Conservation (phyloP, 1,140 invertebrate species). For the Wiebesia pumilae region DNA sequence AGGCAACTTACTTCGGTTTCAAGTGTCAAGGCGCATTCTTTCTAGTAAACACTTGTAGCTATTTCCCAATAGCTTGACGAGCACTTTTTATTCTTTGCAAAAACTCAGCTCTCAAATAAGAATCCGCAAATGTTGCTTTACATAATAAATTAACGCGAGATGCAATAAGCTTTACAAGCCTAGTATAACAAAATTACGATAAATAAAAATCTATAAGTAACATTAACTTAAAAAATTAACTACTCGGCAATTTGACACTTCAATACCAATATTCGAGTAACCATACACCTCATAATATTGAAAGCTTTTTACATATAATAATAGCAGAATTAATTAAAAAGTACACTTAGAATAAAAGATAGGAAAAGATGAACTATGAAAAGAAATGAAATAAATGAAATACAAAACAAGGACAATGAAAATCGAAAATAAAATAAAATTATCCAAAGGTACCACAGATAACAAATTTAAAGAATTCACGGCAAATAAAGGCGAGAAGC, state of each 20-base stretch:
- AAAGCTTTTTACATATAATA: neutral
- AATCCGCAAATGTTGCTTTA: too few species aligned
- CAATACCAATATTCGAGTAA: neutral
- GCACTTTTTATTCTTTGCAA: too few species aligned
- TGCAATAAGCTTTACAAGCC: too few species aligned
- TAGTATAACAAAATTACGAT: too few species aligned
- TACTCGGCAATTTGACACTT: neutral
- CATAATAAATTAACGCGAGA: too few species aligned
- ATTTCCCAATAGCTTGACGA: neutral
- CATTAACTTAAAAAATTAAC: too few species aligned
- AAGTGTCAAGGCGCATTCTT: neutral
- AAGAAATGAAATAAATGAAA: too few species aligned
- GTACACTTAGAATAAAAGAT: too few species aligned
- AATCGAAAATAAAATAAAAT: neutral
- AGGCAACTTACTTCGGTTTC: neutral
- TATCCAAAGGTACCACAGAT: neutral
- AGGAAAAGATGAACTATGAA: neutral
- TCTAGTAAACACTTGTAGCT: neutral
- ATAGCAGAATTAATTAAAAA: too few species aligned
- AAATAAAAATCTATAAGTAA: too few species aligned
- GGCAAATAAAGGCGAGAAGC: neutral
- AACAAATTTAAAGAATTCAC: too few species aligned
- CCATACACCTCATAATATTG: neutral
- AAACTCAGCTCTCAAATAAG: too few species aligned
- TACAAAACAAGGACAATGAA: neutral